Base-by-base conservation (phyloP, 2,888 invertebrate genomes). In the Heliconius cydno region DNA sequence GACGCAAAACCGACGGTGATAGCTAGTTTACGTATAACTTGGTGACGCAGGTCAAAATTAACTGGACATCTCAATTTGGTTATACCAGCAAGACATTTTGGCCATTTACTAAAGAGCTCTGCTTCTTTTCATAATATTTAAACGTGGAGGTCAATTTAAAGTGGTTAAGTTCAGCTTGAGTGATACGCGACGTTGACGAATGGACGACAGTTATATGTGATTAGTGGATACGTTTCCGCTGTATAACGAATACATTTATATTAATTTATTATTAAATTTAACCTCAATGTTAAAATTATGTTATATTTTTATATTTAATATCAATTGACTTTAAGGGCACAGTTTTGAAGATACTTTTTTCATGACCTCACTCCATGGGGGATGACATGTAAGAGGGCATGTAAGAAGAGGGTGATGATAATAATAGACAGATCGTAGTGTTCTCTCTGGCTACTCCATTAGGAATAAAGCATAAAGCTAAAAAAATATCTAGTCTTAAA, bases 181-280 rank as follows among this genome's bases (percentile, higher is more conserved):
- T 91, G 93, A 94, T 94, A 89, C 85, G 85, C 86, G 87, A 90
- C 92, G 85, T 87, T 91, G 92, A 92, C 88, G 89, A 88, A 92
- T 92, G 88, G 87, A 83, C 84, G 88, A 85, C 88, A 89, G 91
- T 92, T 92, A 89, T 89, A 87, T 87, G 92, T 93, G 92, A 93
- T 94, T 93, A 94, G 94, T 92, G 90, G 87, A 88, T 89, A 87
- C 87, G 90, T 88, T 89, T 88, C 88, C 87, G 90, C 90, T 90
- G 92, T 93, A 92, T 89, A 84, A 81, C 84, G 88, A 90, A 92
- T 92, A 92, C 92, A 92, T 92, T 91, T 87, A 85, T 87, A 90
- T 78, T 65, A 91, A 73, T 73, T 60, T 73, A 60, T 57, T 73
- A n/a, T 57, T 22, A 34, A n/a, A 72, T 57, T 72, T 72, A 30